phyloP scores from a whole-genome alignment of 2,113 vertebrate genomes.

The Erythrolamprus reginae region DNA sequence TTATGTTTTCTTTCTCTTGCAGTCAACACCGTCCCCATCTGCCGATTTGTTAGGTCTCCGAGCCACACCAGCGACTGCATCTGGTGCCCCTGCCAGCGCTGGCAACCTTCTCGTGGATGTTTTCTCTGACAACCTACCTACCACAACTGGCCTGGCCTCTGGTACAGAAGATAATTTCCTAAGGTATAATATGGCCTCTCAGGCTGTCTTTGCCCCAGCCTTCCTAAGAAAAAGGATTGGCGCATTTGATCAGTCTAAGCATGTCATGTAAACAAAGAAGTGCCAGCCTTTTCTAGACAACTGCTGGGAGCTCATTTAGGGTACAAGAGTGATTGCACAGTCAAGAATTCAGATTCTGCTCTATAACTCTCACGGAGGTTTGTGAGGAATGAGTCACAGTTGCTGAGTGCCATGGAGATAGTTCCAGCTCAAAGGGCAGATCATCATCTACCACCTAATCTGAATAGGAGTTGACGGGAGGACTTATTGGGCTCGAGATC shows the following conservation, averaged over 20 bases:
- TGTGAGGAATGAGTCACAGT: background rate
- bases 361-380: background rate
- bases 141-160: constrained; percentile 63
- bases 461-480: background rate
- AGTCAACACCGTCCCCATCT: constrained; percentile 91
- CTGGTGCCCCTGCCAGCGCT: constrained; percentile 58
- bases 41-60: constrained; percentile 86
- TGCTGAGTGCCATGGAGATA: background rate
- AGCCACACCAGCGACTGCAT: constrained; percentile 60
- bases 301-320: background rate
- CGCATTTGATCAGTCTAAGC: background rate
- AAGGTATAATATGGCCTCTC: constrained; percentile 67
- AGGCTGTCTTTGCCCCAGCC: background rate
- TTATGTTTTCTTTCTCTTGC: constrained; percentile 13
- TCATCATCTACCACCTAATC: background rate
- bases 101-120: constrained; percentile 88
- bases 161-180: constrained; percentile 85
- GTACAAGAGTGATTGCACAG: background rate
- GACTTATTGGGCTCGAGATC: background rate
- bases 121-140: constrained; percentile 78
- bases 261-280: background rate
- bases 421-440: background rate
- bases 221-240: background rate
- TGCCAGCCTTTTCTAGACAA: background rate
- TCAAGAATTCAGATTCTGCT: background rate